Conservation (phyloP, 92 coral and sea anemone genomes). For the Porites evermanni region DNA sequence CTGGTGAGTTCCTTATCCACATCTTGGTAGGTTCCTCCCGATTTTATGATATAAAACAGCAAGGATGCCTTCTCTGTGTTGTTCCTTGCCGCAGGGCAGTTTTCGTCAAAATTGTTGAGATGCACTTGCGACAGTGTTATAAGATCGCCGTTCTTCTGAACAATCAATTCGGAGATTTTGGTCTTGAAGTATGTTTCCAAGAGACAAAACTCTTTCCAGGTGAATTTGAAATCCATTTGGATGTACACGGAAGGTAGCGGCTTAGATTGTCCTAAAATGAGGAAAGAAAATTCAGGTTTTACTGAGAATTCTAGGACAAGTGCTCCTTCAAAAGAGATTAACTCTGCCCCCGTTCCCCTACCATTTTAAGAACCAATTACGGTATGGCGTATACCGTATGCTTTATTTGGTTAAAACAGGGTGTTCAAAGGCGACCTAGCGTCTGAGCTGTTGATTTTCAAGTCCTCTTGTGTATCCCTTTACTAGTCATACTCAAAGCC, state of each 20-base stretch:
- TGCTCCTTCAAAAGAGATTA: too few species aligned
- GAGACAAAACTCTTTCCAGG: conserved; percentile 72
- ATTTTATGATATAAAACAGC: conserved; percentile 32
- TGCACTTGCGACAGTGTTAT: conserved; percentile 15
- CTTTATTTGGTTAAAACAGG: too few species aligned
- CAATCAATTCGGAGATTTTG: conserved; percentile 45
- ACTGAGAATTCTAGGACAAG: too few species aligned
- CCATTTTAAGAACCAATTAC: too few species aligned
- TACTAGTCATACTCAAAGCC: too few species aligned
- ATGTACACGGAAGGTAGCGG: conserved; percentile 49
- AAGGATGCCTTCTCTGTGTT: conserved; percentile 34
- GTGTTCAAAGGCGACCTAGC: too few species aligned
- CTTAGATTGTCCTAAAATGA: conserved; percentile 17
- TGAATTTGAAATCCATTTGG: conserved; percentile 42
- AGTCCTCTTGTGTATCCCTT: too few species aligned
- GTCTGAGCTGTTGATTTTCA: too few species aligned
- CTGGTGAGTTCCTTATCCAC: conserved; percentile 70
- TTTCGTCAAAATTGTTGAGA: conserved; percentile 58
- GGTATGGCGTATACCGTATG: too few species aligned
- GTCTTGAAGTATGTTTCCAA: conserved; percentile 54
- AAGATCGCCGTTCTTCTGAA: conserved; percentile 23
- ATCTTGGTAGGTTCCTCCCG: conserved; percentile 22
- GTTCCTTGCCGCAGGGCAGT: conserved; percentile 33
- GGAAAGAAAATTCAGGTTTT: background rate
- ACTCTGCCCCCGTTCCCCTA: background rate